phyloP scores from a whole-genome alignment of 2,797 vertebrate genomes.

The Remorina albescens region DNA sequence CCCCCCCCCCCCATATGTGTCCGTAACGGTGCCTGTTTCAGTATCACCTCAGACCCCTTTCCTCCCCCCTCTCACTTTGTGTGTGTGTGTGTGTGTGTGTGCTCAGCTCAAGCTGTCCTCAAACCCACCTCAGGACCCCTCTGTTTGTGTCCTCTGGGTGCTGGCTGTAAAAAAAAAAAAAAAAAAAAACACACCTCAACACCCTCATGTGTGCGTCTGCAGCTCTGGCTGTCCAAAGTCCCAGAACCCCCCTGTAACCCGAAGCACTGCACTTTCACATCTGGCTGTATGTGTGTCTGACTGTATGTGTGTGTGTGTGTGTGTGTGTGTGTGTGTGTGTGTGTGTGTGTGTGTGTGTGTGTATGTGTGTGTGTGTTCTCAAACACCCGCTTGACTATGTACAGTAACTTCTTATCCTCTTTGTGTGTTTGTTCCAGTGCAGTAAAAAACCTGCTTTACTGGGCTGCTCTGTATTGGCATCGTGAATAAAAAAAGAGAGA shows the following conservation, averaged over 20 bases:
- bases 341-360: slow-evolving; percentile 40
- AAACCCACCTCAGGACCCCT: slow-evolving; percentile 54
- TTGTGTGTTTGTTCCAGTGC: slow-evolving; percentile 76
- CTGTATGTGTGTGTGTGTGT: slow-evolving; percentile 28
- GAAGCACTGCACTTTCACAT: slow-evolving; percentile 47
- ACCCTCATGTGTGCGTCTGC: slow-evolving; percentile 60
- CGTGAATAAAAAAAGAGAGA: slow-evolving; percentile 48
- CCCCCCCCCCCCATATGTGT: slow-evolving; percentile 66
- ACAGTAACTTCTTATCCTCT: slow-evolving; percentile 45
- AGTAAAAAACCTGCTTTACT: slow-evolving; percentile 73
- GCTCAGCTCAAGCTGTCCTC: slow-evolving; percentile 60
- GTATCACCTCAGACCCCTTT: slow-evolving; percentile 58
- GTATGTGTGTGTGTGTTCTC: slow-evolving; percentile 27
- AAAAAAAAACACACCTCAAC: no score
- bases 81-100: slow-evolving; percentile 70
- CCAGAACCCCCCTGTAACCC: slow-evolving; percentile 40
- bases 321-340: slow-evolving; percentile 30
- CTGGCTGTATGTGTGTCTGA: slow-evolving; percentile 44
- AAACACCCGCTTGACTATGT: slow-evolving; percentile 41
- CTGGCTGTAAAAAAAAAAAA: slow-evolving; percentile 57
- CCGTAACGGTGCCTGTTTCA: slow-evolving; percentile 65
- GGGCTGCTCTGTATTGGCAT: slow-evolving; percentile 53
- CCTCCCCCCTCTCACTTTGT: slow-evolving; percentile 43
- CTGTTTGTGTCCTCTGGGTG: slow-evolving; percentile 65
- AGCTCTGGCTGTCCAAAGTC: slow-evolving; percentile 62